phyloP scores from a whole-genome alignment of 2,888 invertebrate genomes.

The Drosophila picticornis region DNA sequence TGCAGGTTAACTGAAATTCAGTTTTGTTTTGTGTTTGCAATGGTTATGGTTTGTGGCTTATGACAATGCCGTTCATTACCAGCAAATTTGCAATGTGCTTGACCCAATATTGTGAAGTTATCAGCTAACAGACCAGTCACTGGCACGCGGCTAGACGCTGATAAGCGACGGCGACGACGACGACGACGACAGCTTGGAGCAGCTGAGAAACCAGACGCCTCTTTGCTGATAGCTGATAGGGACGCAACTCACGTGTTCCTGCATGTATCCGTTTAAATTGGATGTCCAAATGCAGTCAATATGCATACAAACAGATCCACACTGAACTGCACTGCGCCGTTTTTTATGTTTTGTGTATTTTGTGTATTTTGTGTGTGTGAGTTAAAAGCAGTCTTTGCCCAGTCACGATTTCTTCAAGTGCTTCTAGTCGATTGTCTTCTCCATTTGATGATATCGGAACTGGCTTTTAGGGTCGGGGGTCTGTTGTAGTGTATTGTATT shows the following conservation, averaged over 20 bases:
- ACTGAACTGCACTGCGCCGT: not conserved
- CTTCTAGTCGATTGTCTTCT: constrained; percentile 3
- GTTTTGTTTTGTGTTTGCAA: not conserved
- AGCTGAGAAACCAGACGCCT: constrained; percentile 51
- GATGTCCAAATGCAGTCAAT: constrained; percentile 4
- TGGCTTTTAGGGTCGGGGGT: constrained; percentile 30
- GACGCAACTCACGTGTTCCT: constrained; percentile 67
- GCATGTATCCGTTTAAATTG: constrained; percentile 51
- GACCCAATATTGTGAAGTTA: constrained; percentile 54
- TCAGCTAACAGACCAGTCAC: constrained; percentile 16
- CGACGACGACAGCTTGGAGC: not conserved
- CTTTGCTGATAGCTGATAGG: constrained; percentile 41
- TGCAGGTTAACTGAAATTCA: not conserved
- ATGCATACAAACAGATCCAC: not conserved
- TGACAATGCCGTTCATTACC: not conserved
- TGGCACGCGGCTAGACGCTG: constrained; percentile 71
- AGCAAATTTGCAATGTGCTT: constrained; percentile 55
- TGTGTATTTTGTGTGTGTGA: constrained; percentile 6
- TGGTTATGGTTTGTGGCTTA: not conserved
- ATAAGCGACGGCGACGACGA: constrained; percentile 41
- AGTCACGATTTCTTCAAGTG: constrained; percentile 53
- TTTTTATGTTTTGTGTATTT: too few species aligned
- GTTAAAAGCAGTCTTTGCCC: constrained; percentile 15
- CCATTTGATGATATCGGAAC: constrained; percentile 4
- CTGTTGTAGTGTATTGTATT: constrained; percentile 4